phyloP scores from a whole-genome alignment of 2,888 invertebrate genomes.

The Amblyteles armatorius region DNA sequence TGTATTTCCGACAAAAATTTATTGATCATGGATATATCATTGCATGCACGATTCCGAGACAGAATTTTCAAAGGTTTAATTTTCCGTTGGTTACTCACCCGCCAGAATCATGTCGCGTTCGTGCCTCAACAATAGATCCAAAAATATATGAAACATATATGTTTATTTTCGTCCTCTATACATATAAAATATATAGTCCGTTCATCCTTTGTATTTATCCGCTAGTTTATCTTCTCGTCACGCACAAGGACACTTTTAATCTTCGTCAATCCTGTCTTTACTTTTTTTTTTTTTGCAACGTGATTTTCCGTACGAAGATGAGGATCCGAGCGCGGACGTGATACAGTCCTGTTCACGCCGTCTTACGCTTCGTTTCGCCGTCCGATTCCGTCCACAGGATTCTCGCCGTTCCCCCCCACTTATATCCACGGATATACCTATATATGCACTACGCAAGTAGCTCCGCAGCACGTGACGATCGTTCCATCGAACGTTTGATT shows the following conservation, averaged over 20 bases:
- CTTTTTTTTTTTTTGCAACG: background rate
- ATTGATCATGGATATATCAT: background rate
- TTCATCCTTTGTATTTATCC: constrained; percentile 37
- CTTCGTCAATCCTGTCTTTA: no score
- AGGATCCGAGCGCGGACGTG: background rate
- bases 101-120: constrained; percentile 75
- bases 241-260: constrained; percentile 4
- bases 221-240: background rate
- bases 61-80: background rate
- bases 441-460: background rate
- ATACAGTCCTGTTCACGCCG: constrained; percentile 35
- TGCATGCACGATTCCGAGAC: background rate
- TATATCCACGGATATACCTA: background rate
- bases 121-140: constrained; percentile 76
- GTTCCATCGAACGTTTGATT: constrained; percentile 10
- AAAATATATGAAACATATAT: constrained; percentile 77
- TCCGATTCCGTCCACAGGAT: constrained; percentile 37
- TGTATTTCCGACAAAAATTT: background rate
- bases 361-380: constrained; percentile 34
- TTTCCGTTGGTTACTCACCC: constrained; percentile 68
- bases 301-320: constrained; percentile 19
- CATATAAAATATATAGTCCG: constrained; percentile 48
- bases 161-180: constrained; percentile 34
- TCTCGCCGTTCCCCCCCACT: background rate
- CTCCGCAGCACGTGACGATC: background rate